phyloP scores from a whole-genome alignment of 2,797 vertebrate species.

The Schizothorax lantsangensis region DNA sequence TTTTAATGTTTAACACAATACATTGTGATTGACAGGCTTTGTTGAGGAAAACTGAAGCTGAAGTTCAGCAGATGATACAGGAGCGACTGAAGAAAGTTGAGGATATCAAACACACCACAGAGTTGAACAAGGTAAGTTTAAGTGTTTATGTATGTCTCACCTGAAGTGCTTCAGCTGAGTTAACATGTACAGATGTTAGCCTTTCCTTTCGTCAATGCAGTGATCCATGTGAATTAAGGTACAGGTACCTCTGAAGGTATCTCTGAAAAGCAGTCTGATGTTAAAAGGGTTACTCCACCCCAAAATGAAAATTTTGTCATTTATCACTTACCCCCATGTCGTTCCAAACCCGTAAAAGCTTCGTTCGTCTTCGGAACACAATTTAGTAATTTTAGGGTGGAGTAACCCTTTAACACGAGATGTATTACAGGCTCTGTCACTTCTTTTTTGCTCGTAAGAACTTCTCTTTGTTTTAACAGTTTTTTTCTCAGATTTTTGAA shows the following conservation, averaged over 20 bases:
- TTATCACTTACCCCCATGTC: too few species aligned
- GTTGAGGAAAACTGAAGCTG: conserved; percentile 77
- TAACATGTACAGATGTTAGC: neutral
- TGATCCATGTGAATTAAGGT: neutral
- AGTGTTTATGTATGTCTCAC: neutral
- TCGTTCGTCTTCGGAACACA: too few species aligned
- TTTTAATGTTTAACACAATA: neutral
- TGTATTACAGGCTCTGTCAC: too few species aligned
- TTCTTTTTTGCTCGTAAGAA: too few species aligned
- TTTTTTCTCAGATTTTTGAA: neutral
- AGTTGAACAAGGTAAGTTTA: conserved; percentile 78
- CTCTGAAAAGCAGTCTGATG: neutral
- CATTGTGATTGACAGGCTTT: conserved; percentile 66
- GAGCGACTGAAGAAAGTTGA: conserved; percentile 77
- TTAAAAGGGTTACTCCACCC: neutral
- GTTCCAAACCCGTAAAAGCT: too few species aligned
- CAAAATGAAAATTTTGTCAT: too few species aligned
- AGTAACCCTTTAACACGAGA: too few species aligned
- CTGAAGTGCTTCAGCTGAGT: neutral
- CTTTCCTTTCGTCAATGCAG: neutral
- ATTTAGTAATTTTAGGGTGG: too few species aligned
- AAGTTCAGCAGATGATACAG: conserved; percentile 83
- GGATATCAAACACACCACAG: conserved; percentile 74
- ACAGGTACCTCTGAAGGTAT: neutral
- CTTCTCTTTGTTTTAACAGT: too few species aligned